Evolutionary conservation across 2,888 invertebrate species (phyloP).

Genomic region (Hylaea fasciaria): DNA sequence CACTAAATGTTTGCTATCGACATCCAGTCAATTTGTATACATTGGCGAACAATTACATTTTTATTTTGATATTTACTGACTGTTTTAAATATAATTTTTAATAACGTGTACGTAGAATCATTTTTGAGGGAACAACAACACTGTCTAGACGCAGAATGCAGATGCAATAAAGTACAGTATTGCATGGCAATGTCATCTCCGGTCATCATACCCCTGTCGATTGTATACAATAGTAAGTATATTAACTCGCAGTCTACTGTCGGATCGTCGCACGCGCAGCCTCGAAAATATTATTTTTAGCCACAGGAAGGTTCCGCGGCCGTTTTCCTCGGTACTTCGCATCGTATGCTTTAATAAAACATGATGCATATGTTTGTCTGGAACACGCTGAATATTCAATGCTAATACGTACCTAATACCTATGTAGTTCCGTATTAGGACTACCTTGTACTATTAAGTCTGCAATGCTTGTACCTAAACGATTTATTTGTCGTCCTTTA

Average conservation of each 20-base stretch:
- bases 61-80: too few species aligned
- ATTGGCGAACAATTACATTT: too few species aligned
- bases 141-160: too few species aligned
- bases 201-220: constrained; percentile 47
- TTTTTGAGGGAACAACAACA: too few species aligned
- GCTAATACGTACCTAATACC: constrained; percentile 29
- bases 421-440: constrained; percentile 48
- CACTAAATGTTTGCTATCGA: too few species aligned
- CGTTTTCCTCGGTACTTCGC: constrained; percentile 66
- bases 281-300: constrained; percentile 81
- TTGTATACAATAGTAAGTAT: constrained; percentile 33
- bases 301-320: constrained; percentile 75
- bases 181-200: constrained; percentile 39
- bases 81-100: too few species aligned
- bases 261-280: constrained; percentile 74
- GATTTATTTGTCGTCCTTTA: constrained; percentile 27
- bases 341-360: constrained; percentile 60
- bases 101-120: too few species aligned
- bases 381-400: constrained; percentile 57
- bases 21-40: too few species aligned
- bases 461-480: constrained; percentile 36
- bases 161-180: constrained; percentile 12
- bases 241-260: constrained; percentile 4
- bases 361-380: constrained; percentile 55
- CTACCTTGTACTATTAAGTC: constrained; percentile 19